Percentiles rank a stretch among this genome's conserved stretches.
Evolutionary conservation across 2,888 invertebrate genomes (phyloP).

Genomic region (Rhagophthalmus giganteus): DNA sequence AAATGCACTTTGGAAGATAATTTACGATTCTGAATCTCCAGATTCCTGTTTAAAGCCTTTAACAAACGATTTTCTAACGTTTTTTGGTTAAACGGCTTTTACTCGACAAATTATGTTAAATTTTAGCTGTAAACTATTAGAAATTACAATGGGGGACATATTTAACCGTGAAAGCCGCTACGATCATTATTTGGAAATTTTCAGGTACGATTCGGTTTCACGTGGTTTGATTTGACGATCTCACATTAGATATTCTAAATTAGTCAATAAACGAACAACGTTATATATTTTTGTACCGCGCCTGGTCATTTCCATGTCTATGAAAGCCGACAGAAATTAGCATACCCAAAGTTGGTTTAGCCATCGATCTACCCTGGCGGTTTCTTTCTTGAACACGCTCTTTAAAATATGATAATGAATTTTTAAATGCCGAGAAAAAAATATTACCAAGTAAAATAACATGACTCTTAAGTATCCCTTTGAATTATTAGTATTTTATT

Average conservation of each 20-base stretch:
- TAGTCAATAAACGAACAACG: conserved; percentile 20
- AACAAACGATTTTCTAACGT: too few relatives aligned
- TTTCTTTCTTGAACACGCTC: conserved; percentile 18
- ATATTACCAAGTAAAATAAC: conserved; percentile 21
- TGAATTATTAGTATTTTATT: conserved; percentile 20
- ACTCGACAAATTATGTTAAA: too few relatives aligned
- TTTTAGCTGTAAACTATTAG: too few relatives aligned
- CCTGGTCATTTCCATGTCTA: conserved; percentile 27
- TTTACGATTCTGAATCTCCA: too few relatives aligned
- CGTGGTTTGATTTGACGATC: too few relatives aligned
- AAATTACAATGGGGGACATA: too few relatives aligned
- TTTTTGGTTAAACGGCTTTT: too few relatives aligned
- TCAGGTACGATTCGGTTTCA: too few relatives aligned
- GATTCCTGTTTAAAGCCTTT: too few relatives aligned
- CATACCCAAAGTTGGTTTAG: conserved; percentile 21
- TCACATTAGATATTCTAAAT: conserved; percentile 16
- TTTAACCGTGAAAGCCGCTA: too few relatives aligned
- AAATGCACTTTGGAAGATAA: too few relatives aligned
- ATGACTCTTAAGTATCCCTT: conserved; percentile 12
- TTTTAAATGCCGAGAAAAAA: conserved; percentile 25
- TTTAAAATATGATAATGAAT: conserved; percentile 28
- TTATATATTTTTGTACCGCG: conserved; percentile 23
- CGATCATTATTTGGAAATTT: too few relatives aligned
- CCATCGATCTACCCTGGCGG: conserved; percentile 24
- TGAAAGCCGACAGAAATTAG: conserved; percentile 24